phyloP scores from a whole-genome alignment of 2,113 vertebrate genomes.

The Cheirogaleus medius region DNA sequence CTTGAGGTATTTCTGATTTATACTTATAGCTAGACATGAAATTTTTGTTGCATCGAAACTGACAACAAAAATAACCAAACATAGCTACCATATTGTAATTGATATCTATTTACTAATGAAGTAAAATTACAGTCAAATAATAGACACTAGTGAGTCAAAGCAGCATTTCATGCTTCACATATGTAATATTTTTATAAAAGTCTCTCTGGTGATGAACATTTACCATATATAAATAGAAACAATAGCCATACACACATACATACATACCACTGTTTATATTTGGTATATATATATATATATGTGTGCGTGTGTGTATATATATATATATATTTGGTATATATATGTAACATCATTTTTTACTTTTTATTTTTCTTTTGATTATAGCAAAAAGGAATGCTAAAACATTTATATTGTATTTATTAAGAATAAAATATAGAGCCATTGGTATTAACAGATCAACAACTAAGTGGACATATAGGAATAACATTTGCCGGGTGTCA shows the following conservation, averaged over 20 bases:
- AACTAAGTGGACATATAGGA: too few species aligned
- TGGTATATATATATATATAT: not conserved
- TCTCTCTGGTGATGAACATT: not conserved
- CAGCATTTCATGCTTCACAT: not conserved
- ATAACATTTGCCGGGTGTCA: too few species aligned
- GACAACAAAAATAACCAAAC: not conserved
- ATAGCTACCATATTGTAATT: not conserved
- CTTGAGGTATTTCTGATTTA: not conserved
- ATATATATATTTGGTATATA: too few species aligned
- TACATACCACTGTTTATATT: too few species aligned
- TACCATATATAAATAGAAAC: not conserved
- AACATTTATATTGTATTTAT: not conserved
- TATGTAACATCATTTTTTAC: not conserved
- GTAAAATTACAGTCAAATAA: not conserved
- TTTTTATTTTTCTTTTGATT: not conserved
- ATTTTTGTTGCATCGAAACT: not conserved
- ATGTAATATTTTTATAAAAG: not conserved
- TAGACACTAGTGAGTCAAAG: not conserved
- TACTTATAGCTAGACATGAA: not conserved
- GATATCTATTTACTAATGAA: not conserved
- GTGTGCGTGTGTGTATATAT: too few species aligned
- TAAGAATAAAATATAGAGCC: not conserved
- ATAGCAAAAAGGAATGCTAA: not conserved
- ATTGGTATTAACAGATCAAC: too few species aligned
- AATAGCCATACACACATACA: not conserved